These are phyloP conservation scores for Philopedon plagiatum DNA, from an alignment of 2,888 invertebrate genomes.

Conservation along the genomic window DNA sequence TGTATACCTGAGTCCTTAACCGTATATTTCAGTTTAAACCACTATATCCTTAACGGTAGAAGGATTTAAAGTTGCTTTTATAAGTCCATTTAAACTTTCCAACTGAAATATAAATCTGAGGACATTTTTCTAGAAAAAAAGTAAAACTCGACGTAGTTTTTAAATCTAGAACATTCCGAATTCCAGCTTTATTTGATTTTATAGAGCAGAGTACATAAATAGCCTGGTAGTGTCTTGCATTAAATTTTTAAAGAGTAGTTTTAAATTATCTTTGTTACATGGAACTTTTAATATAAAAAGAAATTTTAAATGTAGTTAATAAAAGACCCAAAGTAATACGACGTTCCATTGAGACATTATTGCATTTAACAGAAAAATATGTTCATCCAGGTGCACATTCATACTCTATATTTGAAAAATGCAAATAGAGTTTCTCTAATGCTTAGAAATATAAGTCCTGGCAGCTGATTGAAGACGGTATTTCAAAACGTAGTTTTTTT, in stretches of 20 bases:
- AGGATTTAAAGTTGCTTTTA: not conserved
- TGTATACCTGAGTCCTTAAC: not conserved
- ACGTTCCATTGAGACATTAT: no score
- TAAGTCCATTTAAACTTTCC: slow-evolving; percentile 2
- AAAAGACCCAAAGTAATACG: no score
- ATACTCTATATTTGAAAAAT: no score
- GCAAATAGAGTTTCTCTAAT: no score
- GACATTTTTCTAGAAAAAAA: not conserved
- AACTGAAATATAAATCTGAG: not conserved
- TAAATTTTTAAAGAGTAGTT: not conserved
- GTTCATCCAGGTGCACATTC: no score
- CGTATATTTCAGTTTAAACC: not conserved
- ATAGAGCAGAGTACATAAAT: not conserved
- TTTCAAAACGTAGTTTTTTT: not conserved
- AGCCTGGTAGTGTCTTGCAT: not conserved
- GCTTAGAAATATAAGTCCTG: not conserved
- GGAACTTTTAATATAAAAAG: no score
- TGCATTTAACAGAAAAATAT: no score
- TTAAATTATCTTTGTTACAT: not conserved
- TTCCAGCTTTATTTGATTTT: not conserved
- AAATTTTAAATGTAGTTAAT: no score
- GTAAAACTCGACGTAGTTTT: not conserved
- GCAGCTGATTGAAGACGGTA: slow-evolving; percentile 7
- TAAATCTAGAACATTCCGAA: not conserved
- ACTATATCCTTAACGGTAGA: not conserved